Evolutionary conservation across 2,113 vertebrate species (phyloP).

Genomic region (Hippoglossus stenolepis): DNA sequence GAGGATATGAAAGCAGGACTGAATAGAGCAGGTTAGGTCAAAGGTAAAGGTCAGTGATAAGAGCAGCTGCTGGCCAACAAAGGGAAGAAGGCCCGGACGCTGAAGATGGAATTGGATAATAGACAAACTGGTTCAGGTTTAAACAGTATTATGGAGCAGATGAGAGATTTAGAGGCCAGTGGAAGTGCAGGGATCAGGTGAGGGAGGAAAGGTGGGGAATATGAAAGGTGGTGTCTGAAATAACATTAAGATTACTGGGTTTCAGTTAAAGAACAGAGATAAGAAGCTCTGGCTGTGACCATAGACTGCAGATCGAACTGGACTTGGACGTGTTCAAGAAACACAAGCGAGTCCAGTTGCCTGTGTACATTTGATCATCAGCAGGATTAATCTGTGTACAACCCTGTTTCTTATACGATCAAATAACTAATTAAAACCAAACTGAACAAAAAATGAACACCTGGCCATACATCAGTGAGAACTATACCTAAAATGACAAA

Average conservation of each 20-base stretch:
- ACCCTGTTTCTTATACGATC: too few species aligned
- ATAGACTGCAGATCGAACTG: too few species aligned
- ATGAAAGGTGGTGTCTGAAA: background rate
- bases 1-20: background rate
- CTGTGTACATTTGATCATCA: too few species aligned
- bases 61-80: background rate
- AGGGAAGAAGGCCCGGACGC: background rate
- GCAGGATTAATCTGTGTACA: too few species aligned
- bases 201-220: background rate
- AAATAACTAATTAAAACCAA: too few species aligned
- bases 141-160: background rate
- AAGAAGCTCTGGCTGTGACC: constrained; percentile 3
- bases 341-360: too few species aligned
- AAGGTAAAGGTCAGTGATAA: background rate
- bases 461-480: too few species aligned
- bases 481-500: too few species aligned
- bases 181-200: background rate
- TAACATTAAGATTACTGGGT: background rate
- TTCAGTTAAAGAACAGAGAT: background rate
- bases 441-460: too few species aligned
- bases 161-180: background rate
- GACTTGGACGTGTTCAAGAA: too few species aligned
- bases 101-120: background rate
- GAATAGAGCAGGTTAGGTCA: background rate
- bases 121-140: background rate